A percentile compares a stretch with the other conserved stretches of the same genome.
These are phyloP conservation scores for Drosophila rufa DNA, from an alignment of 1,140 invertebrate genomes.

Conservation along the genomic window DNA sequence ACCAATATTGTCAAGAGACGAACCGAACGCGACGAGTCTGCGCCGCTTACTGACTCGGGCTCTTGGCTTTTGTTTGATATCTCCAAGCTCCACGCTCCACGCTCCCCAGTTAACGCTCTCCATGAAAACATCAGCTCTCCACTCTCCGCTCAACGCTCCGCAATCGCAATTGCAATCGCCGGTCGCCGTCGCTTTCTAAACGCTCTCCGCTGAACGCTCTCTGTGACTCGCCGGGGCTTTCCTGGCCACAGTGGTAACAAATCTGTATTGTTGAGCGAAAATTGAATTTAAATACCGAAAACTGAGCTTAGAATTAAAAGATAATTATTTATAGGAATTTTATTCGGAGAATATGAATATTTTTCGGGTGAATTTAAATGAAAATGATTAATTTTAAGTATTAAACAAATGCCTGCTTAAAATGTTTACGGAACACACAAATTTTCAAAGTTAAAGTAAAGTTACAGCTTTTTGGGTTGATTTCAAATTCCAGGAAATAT, in stretches of 20 bases:
- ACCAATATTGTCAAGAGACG: neutral
- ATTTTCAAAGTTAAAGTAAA: too few species aligned
- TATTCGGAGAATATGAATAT: too few species aligned
- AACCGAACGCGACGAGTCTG: constrained; percentile 72
- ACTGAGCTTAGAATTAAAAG: too few species aligned
- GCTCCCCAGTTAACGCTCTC: constrained; percentile 5
- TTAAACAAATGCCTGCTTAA: too few species aligned
- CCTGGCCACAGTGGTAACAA: neutral
- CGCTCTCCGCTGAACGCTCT: constrained; percentile 34
- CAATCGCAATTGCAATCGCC: constrained; percentile 12
- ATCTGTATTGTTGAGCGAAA: neutral
- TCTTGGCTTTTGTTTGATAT: constrained; percentile 23
- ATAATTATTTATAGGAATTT: too few species aligned
- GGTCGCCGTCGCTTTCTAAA: constrained; percentile 52
- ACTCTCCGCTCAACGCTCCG: neutral
- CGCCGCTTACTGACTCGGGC: constrained; percentile 68
- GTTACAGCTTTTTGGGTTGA: too few species aligned
- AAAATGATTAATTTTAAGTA: too few species aligned
- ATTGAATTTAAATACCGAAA: too few species aligned
- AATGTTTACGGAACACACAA: too few species aligned
- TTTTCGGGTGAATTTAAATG: too few species aligned
- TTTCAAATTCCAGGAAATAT: neutral
- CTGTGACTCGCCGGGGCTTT: neutral
- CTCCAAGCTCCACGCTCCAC: neutral
- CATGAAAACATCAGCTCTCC: neutral